Evolutionary conservation across 2,797 vertebrate genomes (phyloP), one percentile per base, ranked within the genome.

Genomic region (Dendrocincla fuliginosa): DNA sequence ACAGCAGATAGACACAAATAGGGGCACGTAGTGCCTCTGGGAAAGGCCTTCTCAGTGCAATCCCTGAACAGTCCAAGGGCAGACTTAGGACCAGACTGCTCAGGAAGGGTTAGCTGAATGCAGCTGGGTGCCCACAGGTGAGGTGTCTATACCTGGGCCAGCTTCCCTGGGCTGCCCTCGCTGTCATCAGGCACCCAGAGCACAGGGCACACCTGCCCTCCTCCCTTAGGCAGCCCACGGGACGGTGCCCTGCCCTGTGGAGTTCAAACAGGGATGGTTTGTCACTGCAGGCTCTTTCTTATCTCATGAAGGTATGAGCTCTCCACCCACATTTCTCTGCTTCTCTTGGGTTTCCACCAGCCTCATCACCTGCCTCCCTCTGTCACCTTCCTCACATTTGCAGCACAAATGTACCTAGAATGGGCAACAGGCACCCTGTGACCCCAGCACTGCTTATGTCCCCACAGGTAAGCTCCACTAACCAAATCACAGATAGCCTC

Each of bases 21-120:
- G 33, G 33, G 84, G 32, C 49, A 60, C 0, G 0, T 1, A 41
- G 47, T 16, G 3, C 8, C 44, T 32, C 24, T 25, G 37, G 57
- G 35, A 78, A 63, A 84, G n/a, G 52, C n/a, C 25, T 44, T 27
- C 15, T 52, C 57, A 55, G 56, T 11, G 17, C 37, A 24, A 32
- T 8, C n/a, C 24, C 49, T 23, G n/a, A 63, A 65, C 44, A 67
- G 11, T 53, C 44, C 35, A 18, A n/a, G 49, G 3, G 17, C 41
- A 33, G 52, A 32, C 44, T 70, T 44, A 60, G 65, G 60, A 63
- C 47, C 49, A 81, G 65, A 15, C n/a, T 41, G 60, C 84, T 78
- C 16, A 50, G 76, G 60, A 79, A 44, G 9, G 16, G 52, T 24
- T 35, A 13, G 22, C 2, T 55, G 23, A 60, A 18, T 4, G 33